phyloP scores from a whole-genome alignment of 2,113 vertebrate species.

The Todiramphus chloris region DNA sequence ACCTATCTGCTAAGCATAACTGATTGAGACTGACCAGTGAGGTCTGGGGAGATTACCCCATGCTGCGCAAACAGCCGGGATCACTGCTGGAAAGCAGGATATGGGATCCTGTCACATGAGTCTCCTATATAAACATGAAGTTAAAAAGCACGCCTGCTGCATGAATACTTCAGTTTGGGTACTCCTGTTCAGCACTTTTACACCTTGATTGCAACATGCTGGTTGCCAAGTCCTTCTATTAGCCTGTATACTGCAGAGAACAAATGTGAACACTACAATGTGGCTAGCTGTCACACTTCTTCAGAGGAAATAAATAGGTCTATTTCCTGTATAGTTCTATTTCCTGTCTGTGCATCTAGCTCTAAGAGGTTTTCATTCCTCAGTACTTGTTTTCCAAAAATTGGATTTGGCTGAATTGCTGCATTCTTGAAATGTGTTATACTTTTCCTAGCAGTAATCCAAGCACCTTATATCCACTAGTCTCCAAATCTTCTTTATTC shows the following conservation, averaged over 20 bases:
- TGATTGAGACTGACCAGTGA: background rate
- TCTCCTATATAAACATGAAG: background rate
- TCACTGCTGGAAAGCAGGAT: background rate
- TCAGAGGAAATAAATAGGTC: background rate
- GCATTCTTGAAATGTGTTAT: background rate
- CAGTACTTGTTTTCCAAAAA: background rate
- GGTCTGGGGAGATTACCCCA: background rate
- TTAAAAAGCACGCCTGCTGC: background rate
- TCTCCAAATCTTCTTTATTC: background rate
- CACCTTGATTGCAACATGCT: background rate
- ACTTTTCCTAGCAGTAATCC: background rate
- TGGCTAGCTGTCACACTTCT: background rate
- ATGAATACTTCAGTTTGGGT: background rate
- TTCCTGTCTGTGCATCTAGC: background rate
- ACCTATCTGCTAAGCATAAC: background rate
- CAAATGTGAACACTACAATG: background rate
- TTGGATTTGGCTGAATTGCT: background rate
- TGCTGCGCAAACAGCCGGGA: background rate
- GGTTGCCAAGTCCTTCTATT: background rate
- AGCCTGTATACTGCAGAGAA: background rate
- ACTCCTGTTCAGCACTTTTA: background rate
- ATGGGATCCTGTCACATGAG: background rate
- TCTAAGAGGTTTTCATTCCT: background rate
- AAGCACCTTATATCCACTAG: background rate
- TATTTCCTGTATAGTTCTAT: background rate